Conservation (phyloP, 2,797 vertebrate genomes). For the Pseudocheirus occidentalis region DNA sequence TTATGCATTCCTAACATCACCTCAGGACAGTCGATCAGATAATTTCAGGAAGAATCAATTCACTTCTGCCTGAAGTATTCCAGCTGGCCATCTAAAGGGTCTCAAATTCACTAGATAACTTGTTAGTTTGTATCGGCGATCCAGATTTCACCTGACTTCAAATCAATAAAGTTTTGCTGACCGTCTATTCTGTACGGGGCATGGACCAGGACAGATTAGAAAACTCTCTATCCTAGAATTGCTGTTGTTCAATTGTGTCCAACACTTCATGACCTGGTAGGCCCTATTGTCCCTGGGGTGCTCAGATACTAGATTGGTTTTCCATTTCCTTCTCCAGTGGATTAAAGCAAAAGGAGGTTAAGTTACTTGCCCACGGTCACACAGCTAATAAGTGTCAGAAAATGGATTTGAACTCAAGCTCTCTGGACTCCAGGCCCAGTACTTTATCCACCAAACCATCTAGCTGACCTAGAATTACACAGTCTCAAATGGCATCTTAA, state of each 20-base stretch:
- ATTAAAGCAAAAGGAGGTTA: neutral
- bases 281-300: neutral
- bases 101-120: neutral
- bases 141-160: slow-evolving; percentile 1
- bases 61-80: neutral
- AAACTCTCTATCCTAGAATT: slow-evolving; percentile 26
- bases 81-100: neutral
- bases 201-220: neutral
- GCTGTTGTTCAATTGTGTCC: neutral
- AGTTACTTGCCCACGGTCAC: neutral
- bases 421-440: neutral
- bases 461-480: neutral
- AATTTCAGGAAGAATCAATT: neutral
- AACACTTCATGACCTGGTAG: neutral
- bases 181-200: neutral
- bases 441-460: neutral
- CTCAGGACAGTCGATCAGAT: slow-evolving; percentile 3
- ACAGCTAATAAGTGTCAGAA: neutral
- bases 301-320: neutral
- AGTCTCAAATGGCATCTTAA: neutral
- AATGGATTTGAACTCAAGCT: neutral
- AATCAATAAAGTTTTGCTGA: neutral
- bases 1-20: slow-evolving; percentile 6
- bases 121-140: neutral
- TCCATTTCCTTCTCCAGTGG: neutral